Conservation (phyloP, 1,140 invertebrate genomes). For the Polypedilum vanderplanki region DNA sequence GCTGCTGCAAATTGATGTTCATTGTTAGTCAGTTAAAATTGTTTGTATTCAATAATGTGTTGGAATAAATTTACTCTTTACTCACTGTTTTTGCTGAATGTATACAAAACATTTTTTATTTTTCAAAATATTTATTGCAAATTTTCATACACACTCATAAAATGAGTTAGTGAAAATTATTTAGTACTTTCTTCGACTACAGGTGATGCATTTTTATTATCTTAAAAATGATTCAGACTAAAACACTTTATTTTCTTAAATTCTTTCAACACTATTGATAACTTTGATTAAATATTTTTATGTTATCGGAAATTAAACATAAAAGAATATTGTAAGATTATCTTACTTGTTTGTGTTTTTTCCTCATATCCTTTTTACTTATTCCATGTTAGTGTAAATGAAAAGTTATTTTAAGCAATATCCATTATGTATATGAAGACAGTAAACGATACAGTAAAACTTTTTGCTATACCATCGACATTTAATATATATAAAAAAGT, state of each 20-base stretch:
- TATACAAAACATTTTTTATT: too few species aligned
- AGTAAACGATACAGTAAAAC: too few species aligned
- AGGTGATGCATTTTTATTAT: not conserved
- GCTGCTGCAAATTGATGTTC: not conserved
- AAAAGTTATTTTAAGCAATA: too few species aligned
- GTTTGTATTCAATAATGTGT: not conserved
- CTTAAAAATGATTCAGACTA: not conserved
- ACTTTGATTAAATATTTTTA: constrained; percentile 1
- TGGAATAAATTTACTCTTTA: not conserved
- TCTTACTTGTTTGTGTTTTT: not conserved
- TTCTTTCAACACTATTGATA: not conserved
- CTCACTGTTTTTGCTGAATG: not conserved
- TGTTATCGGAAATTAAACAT: not conserved
- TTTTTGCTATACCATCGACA: too few species aligned
- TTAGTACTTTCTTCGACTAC: not conserved
- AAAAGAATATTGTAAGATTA: constrained; percentile 7
- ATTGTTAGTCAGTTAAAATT: constrained; percentile 19
- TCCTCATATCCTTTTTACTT: too few species aligned
- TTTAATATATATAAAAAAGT: too few species aligned
- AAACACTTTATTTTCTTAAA: not conserved
- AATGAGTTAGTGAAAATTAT: too few species aligned
- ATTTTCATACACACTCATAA: too few species aligned
- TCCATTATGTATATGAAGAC: too few species aligned
- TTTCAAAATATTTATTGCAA: too few species aligned
- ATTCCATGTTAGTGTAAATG: too few species aligned